Conservation (phyloP, 2,888 invertebrate genomes). For the Melanophora roralis region DNA sequence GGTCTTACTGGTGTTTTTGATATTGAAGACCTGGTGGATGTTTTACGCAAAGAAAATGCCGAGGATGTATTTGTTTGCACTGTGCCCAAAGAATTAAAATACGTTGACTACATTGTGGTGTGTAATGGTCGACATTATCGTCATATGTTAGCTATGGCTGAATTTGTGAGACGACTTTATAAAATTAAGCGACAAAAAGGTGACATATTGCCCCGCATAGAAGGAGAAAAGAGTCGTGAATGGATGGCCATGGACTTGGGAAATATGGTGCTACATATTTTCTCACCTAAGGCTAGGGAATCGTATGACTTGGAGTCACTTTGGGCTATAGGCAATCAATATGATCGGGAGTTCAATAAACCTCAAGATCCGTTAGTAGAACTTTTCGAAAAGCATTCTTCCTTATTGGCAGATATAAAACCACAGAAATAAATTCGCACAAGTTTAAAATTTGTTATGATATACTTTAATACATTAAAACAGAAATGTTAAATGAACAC, state of each 20-base stretch:
- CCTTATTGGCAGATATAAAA: slow-evolving; percentile 76
- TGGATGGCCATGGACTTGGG: slow-evolving; percentile 96
- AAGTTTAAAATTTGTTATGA: too few relatives aligned
- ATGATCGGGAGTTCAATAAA: slow-evolving; percentile 84
- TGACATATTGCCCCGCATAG: slow-evolving; percentile 86
- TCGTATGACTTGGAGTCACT: slow-evolving; percentile 92
- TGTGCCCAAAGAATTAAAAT: slow-evolving; percentile 85
- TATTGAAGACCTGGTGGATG: slow-evolving; percentile 87
- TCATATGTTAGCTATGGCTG: slow-evolving; percentile 86
- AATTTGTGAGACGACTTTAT: slow-evolving; percentile 86
- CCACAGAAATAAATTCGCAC: slow-evolving; percentile 7
- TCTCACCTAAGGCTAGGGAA: slow-evolving; percentile 83
- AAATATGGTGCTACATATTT: slow-evolving; percentile 94
- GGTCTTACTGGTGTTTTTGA: slow-evolving; percentile 92
- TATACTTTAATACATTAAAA: too few relatives aligned
- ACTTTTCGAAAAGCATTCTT: slow-evolving; percentile 83
- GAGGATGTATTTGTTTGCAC: slow-evolving; percentile 88
- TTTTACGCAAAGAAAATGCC: slow-evolving; percentile 87
- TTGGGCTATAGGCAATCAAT: slow-evolving; percentile 91
- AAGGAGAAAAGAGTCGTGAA: slow-evolving; percentile 85
- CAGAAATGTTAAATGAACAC: neutral
- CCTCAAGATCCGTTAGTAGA: slow-evolving; percentile 80
- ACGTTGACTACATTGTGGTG: slow-evolving; percentile 91
- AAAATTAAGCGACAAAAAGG: slow-evolving; percentile 82
- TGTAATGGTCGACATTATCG: slow-evolving; percentile 85